Conservation (phyloP, 2,113 vertebrate species). For the Oncorhynchus mykiss region DNA sequence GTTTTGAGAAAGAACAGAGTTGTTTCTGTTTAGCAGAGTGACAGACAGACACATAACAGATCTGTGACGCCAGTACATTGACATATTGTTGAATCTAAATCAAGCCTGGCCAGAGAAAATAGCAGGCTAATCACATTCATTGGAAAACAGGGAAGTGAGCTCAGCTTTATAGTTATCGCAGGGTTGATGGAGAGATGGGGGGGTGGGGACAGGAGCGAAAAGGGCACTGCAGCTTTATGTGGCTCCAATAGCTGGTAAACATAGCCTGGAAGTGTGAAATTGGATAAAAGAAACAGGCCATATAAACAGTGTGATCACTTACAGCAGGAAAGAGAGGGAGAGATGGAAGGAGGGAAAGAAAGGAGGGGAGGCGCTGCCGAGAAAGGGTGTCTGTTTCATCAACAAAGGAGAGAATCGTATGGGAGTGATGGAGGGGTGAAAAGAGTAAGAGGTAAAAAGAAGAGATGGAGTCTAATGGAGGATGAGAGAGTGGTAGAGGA, state of each 20-base stretch:
- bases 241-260: constrained; percentile 53
- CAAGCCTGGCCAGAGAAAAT: constrained; percentile 29
- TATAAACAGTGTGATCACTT: constrained; percentile 52
- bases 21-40: not conserved
- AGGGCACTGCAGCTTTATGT: constrained; percentile 37
- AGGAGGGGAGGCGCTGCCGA: constrained; percentile 3
- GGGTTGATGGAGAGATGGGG: constrained; percentile 14
- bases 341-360: constrained; percentile 1
- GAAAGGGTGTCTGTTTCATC: constrained; percentile 9
- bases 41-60: not conserved
- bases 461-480: not conserved
- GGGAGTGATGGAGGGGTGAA: constrained; percentile 17
- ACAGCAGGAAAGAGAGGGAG: constrained; percentile 22
- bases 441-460: constrained; percentile 16
- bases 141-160: constrained; percentile 30
- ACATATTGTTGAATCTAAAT: constrained; percentile 28
- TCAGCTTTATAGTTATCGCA: constrained; percentile 32
- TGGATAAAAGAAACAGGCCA: constrained; percentile 48
- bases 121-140: constrained; percentile 51
- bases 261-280: constrained; percentile 56
- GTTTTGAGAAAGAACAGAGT: not conserved
- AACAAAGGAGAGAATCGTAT: constrained; percentile 27
- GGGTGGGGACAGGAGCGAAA: constrained; percentile 21
- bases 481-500: not conserved
- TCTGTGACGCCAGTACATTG: constrained; percentile 11